phyloP scores from a whole-genome alignment of 1,140 invertebrate species.

The Monochamus saltuarius region DNA sequence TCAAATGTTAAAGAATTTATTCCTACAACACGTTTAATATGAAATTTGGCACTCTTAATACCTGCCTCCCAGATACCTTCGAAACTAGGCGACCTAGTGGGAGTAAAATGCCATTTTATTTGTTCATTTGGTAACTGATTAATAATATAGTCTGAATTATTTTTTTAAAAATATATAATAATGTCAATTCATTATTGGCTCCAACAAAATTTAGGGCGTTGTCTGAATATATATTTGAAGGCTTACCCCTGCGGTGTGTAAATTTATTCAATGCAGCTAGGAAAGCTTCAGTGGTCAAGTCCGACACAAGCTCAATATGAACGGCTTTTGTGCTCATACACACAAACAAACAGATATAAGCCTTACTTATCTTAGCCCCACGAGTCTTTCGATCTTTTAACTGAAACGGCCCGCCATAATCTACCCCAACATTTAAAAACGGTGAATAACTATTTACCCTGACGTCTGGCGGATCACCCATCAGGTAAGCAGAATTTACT shows the following conservation, averaged over 20 bases:
- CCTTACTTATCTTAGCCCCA: conserved; percentile 21
- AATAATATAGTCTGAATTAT: too few relatives aligned
- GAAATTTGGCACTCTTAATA: too few relatives aligned
- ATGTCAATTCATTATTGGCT: conserved; percentile 16
- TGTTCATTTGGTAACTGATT: neutral
- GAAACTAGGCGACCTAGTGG: too few relatives aligned
- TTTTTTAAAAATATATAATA: conserved; percentile 14
- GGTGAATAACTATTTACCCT: conserved; percentile 22
- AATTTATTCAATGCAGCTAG: conserved; percentile 40
- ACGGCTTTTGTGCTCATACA: conserved; percentile 40
- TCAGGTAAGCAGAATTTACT: conserved; percentile 15
- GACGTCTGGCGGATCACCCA: conserved; percentile 12
- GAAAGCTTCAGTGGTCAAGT: conserved; percentile 37
- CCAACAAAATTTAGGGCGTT: conserved; percentile 36
- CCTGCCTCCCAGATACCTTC: too few relatives aligned
- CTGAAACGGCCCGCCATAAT: conserved; percentile 14
- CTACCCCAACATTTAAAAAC: conserved; percentile 30
- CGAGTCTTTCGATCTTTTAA: conserved; percentile 15
- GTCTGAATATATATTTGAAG: conserved; percentile 29
- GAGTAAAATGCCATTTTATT: conserved; percentile 51
- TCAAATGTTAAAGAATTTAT: conserved; percentile 1
- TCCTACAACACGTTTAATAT: too few relatives aligned
- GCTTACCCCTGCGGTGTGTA: conserved; percentile 24
- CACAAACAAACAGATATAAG: conserved; percentile 19
- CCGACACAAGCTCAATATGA: conserved; percentile 46